A percentile compares a stretch with the other conserved stretches of the same genome.
Conservation (phyloP, 2,797 vertebrate species). For the Alca torda region DNA sequence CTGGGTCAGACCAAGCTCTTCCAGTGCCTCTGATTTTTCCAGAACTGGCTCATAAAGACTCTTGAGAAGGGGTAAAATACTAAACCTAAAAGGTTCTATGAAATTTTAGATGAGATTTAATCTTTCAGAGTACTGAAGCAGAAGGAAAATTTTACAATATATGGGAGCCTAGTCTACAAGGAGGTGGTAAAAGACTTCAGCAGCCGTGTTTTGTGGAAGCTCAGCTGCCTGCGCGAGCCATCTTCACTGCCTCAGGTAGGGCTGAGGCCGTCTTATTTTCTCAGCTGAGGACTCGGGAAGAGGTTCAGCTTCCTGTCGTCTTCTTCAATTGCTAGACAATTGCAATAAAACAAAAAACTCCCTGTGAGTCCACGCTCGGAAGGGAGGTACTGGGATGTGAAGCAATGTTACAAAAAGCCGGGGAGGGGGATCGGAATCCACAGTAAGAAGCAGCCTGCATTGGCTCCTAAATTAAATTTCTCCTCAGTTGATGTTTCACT, state of each 20-base stretch:
- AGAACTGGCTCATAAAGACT: background rate
- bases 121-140: background rate
- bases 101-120: background rate
- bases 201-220: background rate
- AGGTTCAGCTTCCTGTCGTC: background rate
- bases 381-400: background rate
- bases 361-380: fast-evolving
- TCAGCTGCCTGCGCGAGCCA: background rate
- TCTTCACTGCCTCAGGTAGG: background rate
- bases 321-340: background rate
- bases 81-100: background rate
- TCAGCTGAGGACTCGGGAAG: fast-evolving
- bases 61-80: background rate
- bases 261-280: background rate
- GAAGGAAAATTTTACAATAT: background rate
- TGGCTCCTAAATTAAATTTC: background rate
- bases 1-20: background rate
- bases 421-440: background rate
- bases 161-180: background rate
- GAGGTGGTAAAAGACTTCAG: background rate
- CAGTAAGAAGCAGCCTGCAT: background rate
- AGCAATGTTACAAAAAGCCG: background rate
- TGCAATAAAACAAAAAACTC: background rate
- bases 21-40: background rate
- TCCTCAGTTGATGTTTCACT: background rate